Evolutionary conservation across 2,797 vertebrate genomes (phyloP).

Genomic region (Octomys mimax): DNA sequence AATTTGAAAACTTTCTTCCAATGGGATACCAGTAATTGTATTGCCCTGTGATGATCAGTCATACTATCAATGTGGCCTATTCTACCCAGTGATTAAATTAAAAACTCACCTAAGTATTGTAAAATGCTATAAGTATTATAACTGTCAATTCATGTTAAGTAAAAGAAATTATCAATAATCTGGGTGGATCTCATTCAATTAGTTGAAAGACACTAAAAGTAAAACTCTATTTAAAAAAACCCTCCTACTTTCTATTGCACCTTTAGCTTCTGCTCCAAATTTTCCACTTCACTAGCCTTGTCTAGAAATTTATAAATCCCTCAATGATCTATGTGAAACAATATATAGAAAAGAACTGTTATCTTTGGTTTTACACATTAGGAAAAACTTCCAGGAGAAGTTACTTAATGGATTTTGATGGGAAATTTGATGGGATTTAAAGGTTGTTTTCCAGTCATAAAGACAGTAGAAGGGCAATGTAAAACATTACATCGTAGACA

Average conservation of each 20-base stretch:
- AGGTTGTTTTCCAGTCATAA: conserved; percentile 2
- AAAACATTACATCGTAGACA: not conserved
- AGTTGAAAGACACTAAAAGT: not conserved
- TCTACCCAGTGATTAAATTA: not conserved
- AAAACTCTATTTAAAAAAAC: conserved; percentile 4
- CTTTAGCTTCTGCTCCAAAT: not conserved
- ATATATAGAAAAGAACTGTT: not conserved
- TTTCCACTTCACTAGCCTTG: not conserved
- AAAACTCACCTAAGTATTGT: not conserved
- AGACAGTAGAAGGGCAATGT: conserved; percentile 30
- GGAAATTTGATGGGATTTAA: conserved; percentile 10
- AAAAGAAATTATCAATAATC: not conserved
- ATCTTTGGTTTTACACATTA: not conserved
- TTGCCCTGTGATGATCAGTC: not conserved
- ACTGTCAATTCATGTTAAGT: conserved; percentile 10
- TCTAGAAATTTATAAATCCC: not conserved
- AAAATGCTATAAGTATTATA: not conserved
- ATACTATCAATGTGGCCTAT: not conserved
- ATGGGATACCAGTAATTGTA: not conserved
- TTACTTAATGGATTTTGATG: not conserved
- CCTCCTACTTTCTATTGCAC: not conserved
- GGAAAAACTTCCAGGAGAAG: not conserved
- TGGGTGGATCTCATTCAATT: not conserved
- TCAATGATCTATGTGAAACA: not conserved
- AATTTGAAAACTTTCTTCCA: conserved; percentile 21